Evolutionary conservation across 92 coral and sea anemone genomes (phyloP).

Genomic region (Palythoa grandis): DNA sequence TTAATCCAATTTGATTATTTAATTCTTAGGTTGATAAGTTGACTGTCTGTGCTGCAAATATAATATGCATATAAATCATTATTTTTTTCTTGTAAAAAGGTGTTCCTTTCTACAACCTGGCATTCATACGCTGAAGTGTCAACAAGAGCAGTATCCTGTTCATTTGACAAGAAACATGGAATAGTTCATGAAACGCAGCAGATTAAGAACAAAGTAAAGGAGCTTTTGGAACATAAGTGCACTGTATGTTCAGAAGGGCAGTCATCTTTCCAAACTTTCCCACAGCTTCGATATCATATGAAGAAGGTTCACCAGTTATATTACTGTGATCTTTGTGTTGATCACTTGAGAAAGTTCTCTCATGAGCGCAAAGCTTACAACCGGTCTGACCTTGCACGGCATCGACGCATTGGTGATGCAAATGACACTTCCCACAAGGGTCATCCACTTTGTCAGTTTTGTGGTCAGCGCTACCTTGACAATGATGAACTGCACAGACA

Average conservation of each 20-base stretch:
- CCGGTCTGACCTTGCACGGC: constrained; percentile 80
- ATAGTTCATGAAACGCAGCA: constrained; percentile 66
- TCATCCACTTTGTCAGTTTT: constrained; percentile 92
- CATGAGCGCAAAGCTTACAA: constrained; percentile 83
- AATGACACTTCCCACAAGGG: constrained; percentile 95
- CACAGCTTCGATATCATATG: constrained; percentile 77
- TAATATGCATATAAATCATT: no score
- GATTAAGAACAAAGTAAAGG: constrained; percentile 71
- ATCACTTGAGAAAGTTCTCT: constrained; percentile 80
- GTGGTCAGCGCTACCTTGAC: constrained; percentile 89
- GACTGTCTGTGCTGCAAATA: no score
- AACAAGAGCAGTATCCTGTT: constrained; percentile 1
- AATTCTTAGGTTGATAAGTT: no score
- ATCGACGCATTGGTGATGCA: constrained; percentile 85
- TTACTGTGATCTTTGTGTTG: constrained; percentile 86
- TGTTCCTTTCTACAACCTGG: constrained; percentile 66
- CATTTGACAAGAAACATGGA: constrained; percentile 60
- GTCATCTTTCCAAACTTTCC: constrained; percentile 57
- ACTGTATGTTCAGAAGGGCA: constrained; percentile 61
- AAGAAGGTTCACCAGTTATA: constrained; percentile 66
- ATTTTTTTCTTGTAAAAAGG: constrained; percentile 53
- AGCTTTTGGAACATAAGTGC: constrained; percentile 82
- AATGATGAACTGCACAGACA: constrained; percentile 91
- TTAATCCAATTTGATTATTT: no score
- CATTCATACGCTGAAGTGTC: constrained; percentile 56